These are phyloP conservation scores for Brachionus plicatilis DNA, from an alignment of 1,140 invertebrate species.

Conservation along the genomic window DNA sequence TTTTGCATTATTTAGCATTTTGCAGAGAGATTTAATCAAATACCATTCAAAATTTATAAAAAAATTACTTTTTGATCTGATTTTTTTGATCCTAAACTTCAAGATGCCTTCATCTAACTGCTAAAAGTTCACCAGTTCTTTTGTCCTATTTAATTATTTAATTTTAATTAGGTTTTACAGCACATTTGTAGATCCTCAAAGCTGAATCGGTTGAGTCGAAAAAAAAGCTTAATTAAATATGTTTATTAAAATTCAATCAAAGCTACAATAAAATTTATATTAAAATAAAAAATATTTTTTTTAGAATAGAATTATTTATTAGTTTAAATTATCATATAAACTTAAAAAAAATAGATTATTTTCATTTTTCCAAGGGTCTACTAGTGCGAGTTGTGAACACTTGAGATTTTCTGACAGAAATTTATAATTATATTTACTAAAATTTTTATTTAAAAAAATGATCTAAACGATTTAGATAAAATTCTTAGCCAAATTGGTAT, in stretches of 20 bases:
- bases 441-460: not conserved
- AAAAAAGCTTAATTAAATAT: not conserved
- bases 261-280: not conserved
- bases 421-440: not conserved
- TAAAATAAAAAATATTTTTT: not conserved
- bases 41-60: too few relatives aligned
- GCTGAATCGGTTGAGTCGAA: not conserved
- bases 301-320: not conserved
- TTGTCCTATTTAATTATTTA: not conserved
- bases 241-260: not conserved
- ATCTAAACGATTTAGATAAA: constrained; percentile 21
- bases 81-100: too few relatives aligned
- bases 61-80: too few relatives aligned
- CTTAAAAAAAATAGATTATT: not conserved
- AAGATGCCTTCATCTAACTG: not conserved
- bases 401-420: not conserved
- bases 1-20: too few relatives aligned
- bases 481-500: constrained; percentile 3
- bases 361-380: not conserved
- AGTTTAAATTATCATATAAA: not conserved
- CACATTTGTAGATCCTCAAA: not conserved
- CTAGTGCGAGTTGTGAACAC: not conserved
- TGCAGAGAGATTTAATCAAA: too few relatives aligned
- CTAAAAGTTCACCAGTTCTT: not conserved
- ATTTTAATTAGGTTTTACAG: not conserved